These are phyloP conservation scores for Dimorphilus gyrociliatus DNA, from an alignment of 2,888 invertebrate species.

Conservation along the genomic window DNA sequence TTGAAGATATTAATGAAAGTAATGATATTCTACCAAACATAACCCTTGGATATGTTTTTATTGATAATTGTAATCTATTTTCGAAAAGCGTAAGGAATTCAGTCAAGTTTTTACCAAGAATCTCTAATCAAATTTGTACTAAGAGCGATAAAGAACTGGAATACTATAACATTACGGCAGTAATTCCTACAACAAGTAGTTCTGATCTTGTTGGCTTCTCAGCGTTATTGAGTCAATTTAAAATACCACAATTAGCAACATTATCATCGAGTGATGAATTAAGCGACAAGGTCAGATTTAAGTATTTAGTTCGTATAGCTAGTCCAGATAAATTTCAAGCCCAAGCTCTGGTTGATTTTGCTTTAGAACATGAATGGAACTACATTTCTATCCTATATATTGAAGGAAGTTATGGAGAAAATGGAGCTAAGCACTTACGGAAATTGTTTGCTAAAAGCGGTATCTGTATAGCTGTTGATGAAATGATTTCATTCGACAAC, in stretches of 20 bases:
- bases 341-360: conserved; percentile 14
- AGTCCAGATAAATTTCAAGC: conserved; percentile 20
- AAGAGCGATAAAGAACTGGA: no score
- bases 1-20: no score
- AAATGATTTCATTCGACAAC: no score
- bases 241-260: conserved; percentile 3
- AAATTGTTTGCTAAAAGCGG: background rate
- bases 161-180: no score
- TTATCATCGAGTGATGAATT: conserved; percentile 2
- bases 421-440: conserved; percentile 12
- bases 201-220: no score
- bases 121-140: no score
- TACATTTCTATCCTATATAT: conserved; percentile 58
- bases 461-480: conserved; percentile 7
- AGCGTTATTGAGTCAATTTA: conserved; percentile 1
- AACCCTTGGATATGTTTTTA: no score
- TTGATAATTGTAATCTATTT: no score
- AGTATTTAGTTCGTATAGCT: conserved; percentile 19
- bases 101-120: no score
- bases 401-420: conserved; percentile 42
- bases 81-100: no score
- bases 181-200: no score
- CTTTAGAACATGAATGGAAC: conserved; percentile 47
- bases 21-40: no score
- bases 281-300: conserved; percentile 16